Conservation (phyloP, 2,113 vertebrate species). For the Ailuropoda melanoleuca region DNA sequence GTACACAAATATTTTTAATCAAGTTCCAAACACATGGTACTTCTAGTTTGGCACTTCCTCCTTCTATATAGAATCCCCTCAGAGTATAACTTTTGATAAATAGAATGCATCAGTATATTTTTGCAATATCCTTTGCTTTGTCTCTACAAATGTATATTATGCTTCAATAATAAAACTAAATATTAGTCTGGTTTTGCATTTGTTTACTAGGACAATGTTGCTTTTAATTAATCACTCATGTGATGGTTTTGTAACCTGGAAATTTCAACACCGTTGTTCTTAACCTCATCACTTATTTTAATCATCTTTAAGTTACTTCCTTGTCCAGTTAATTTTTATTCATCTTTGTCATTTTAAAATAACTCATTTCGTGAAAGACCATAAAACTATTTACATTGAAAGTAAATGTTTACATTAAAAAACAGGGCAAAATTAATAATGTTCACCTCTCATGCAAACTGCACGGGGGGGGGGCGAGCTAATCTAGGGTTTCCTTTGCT, state of each 20-base stretch:
- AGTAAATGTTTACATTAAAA: not conserved
- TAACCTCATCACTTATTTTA: not conserved
- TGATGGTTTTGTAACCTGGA: not conserved
- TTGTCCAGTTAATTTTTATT: not conserved
- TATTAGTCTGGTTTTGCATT: not conserved
- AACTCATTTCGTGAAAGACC: not conserved
- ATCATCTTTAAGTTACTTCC: not conserved
- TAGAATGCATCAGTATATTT: not conserved
- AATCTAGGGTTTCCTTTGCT: not conserved
- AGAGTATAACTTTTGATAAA: not conserved
- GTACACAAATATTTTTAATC: not conserved
- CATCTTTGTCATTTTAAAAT: not conserved
- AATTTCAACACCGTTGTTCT: not conserved
- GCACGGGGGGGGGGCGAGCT: accelerated
- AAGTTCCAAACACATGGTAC: not conserved
- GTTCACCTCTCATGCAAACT: not conserved
- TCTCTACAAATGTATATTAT: not conserved
- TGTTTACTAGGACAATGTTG: not conserved
- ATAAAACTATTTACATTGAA: not conserved
- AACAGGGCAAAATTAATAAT: not conserved
- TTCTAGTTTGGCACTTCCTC: not conserved
- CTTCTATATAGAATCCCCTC: not conserved
- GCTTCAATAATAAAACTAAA: not conserved
- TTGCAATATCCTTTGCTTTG: not conserved
- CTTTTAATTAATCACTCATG: not conserved